Conservation (phyloP, 2,888 invertebrate species). For the Athalia cordata region DNA sequence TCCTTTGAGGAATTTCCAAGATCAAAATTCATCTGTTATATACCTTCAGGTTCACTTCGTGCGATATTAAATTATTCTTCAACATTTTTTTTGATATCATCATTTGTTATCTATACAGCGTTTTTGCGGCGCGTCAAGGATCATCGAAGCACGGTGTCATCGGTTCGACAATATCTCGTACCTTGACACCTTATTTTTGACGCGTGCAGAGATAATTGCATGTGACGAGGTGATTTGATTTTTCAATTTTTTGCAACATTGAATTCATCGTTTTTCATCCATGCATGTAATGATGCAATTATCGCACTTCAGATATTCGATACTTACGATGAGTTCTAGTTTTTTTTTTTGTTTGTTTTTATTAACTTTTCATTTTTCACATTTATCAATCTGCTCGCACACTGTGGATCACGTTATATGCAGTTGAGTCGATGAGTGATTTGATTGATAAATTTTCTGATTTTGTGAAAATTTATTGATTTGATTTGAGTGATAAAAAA, state of each 20-base stretch:
- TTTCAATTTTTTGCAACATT: not conserved
- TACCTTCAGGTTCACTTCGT: too few species aligned
- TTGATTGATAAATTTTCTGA: too few species aligned
- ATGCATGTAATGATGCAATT: too few species aligned
- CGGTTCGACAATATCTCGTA: slow-evolving; percentile 1
- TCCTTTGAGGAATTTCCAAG: too few species aligned
- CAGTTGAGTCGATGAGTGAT: too few species aligned
- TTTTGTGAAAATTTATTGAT: too few species aligned
- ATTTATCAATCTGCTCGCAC: not conserved
- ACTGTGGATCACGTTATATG: too few species aligned
- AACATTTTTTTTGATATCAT: not conserved
- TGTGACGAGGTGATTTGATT: not conserved
- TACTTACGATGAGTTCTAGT: too few species aligned
- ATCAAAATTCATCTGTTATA: too few species aligned
- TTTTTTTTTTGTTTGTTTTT: not conserved
- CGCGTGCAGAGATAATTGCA: not conserved
- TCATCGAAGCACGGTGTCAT: slow-evolving; percentile 8
- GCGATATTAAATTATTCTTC: too few species aligned
- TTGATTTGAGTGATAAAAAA: too few species aligned
- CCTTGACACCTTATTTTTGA: slow-evolving; percentile 26
- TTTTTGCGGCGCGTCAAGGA: not conserved
- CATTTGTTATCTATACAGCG: not conserved
- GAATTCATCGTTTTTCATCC: not conserved
- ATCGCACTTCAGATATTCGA: too few species aligned
- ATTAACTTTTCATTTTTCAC: not conserved